Base-by-base conservation (phyloP, 2,888 invertebrate species). In the Deroplatys truncata region DNA sequence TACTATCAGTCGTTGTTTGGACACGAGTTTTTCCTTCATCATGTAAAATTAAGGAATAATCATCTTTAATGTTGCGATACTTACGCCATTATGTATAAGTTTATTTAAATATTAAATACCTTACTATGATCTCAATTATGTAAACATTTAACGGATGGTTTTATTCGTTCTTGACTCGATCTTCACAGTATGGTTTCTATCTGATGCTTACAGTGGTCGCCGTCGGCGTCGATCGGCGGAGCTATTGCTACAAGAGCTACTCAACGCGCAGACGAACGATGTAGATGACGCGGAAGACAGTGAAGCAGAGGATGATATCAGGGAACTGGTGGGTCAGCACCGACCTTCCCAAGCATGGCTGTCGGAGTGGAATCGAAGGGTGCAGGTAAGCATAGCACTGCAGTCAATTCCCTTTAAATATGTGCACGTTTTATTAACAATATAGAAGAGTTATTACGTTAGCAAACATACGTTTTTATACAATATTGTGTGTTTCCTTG, bases 161-260 rank as follows among this genome's bases (percentile, higher is more conserved):
- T 43, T 2, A 43, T 43, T 10, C 13, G 10, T 43, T 13, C 9
- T 13, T 43, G 43, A 43, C 43, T 13, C 13, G 43, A 43, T 72
- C 1, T 72, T 72, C 1, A 72, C 16, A 83, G n/a, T 84, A 84
- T 84, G 28, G n/a, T 20, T 84, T 84, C 16, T 85, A 2, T 85
- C 25, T 72, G 25, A 13, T 86, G 7, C 13, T 87, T 87, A 0
- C 87, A 87, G 87, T 13, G 87, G 87, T 13, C 87, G 87, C 20
- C 87, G 87, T 15, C 87, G 87, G 4, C 87, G 87, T 15, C 83
- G 87, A 83, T 87, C 87, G 20, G 82, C 82, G 31, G 87, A 87
- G 15, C 82, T 87, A 28, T n/a, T 87, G 31, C 35, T 87, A 15
- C 87, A 87, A 43, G 87, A 87, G n/a, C 83, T 87, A 7, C 87